Base-by-base conservation (phyloP, 2,113 vertebrate species). In the Pipra filicauda region DNA sequence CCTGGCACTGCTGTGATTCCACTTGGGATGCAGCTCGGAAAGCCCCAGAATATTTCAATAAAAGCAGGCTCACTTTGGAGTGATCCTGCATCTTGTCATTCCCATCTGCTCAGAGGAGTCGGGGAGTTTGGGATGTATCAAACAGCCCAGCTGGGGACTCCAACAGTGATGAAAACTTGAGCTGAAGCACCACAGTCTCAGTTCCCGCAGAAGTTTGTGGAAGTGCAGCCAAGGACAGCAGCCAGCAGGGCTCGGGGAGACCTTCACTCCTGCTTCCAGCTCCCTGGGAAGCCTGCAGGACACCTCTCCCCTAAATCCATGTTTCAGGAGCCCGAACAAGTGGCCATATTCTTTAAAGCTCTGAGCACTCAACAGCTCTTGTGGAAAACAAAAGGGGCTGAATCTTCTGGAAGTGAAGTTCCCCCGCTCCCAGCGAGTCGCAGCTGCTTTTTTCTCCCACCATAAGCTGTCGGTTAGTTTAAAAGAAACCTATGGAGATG, bases 371-470 rank as follows among this genome's bases (percentile, higher is more conserved):
- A 55, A 69, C 52, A 59, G 92, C 93, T 86, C 90, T 94, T 57
- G 72, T 75, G 69, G 33, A 28, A 94, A 90, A 95, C 92, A 90
- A 94, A 96, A 88, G 91, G 11, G 76, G 72, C 88, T 52, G 75
- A 64, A 71, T 86, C 85, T 75, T 85, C 89, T 65, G 44, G 12
- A 48, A 88, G 72, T 4, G 82, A 94, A 80, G 88, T 93, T 74
- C 5, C 1, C 23, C 48, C 1, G 3, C 52, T 83, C 89, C 61
- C 91, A 83, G 85, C 54, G 49, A 81, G 57, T 44, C 61, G 86
- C 86, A 96, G 95, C 95, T 96, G 95, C 92, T 88, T 73, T 26
- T 79, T 67, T 85, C 72, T 62, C 44, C 78, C 37, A 30, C 44
- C 43, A 54, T 21, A 79, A 82, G 77, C 84, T 39, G n/a, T 13